A percentile compares a stretch with the other conserved stretches of the same genome.
Conservation (phyloP, 2,797 vertebrate genomes). For the Poecilia wingei region DNA sequence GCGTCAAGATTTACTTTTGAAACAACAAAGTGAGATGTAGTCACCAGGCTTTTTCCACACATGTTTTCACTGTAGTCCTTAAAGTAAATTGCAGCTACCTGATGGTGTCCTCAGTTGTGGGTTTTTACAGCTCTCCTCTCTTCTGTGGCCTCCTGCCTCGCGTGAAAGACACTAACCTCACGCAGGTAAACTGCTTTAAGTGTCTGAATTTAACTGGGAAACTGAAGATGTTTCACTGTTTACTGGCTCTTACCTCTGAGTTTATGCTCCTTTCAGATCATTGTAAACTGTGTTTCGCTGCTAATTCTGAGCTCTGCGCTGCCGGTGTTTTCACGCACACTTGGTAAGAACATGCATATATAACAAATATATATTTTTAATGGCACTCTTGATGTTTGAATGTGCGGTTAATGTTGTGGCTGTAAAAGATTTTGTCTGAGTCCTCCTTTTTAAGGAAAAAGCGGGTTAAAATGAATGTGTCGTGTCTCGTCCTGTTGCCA, state of each 20-base stretch:
- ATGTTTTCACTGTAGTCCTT: constrained; percentile 52
- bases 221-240: neutral
- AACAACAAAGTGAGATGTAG: neutral
- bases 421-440: neutral
- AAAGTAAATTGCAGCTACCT: constrained; percentile 83
- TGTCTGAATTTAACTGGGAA: neutral
- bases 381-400: neutral
- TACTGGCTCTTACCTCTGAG: neutral
- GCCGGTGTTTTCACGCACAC: constrained; percentile 94
- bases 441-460: neutral
- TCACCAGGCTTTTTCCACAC: neutral
- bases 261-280: constrained; percentile 83
- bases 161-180: constrained; percentile 90
- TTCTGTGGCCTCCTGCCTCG: constrained; percentile 89
- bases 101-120: constrained; percentile 94
- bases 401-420: neutral
- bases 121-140: constrained; percentile 94
- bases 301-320: constrained; percentile 96
- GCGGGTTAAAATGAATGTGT: neutral
- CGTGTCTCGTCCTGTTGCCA: neutral
- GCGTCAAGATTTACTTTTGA: neutral
- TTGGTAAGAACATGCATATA: constrained; percentile 83
- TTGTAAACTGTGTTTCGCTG: constrained; percentile 95
- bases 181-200: constrained; percentile 82
- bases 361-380: neutral